Base-by-base conservation (phyloP, 2,888 invertebrate genomes). In the Miltochrista miniata region DNA sequence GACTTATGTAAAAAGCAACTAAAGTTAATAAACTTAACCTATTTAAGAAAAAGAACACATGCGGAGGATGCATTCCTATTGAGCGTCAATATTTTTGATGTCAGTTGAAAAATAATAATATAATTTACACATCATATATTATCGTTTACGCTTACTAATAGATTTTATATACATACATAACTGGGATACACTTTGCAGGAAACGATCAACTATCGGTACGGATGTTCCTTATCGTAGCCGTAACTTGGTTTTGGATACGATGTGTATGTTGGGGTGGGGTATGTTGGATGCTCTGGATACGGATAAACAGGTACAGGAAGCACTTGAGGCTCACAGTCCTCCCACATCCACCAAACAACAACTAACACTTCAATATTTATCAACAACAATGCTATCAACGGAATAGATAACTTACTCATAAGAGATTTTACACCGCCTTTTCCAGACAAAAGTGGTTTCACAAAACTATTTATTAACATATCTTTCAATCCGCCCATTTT, bases 261-360 rank as follows among this genome's bases (percentile, higher is more conserved):
- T 10, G 72, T 55, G 45, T 59, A 56, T 7, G 54, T 29, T 13
- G 65, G 63, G 9, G 45, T 41, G 30, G 59, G 60, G 15, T 14
- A 18, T 13, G n/a, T 7, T 29, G 78, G 70, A 24, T 24, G 2
- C 18, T 24, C 18, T 24, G 18, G 18, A 44, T 77, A 68, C 10
- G 72, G 55, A 45, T 58, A 54, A 8, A 54, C 24, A n/a, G 65
- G 64, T 7, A 47, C 43, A 31, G 60, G 61, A 14, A 57, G 56
- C 37, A 56, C 58, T 18, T 62, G 56, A 31, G 69, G 64, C 1
- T 83, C 79, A 59, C 90, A 87, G 37, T 91, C 91, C 40, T 92
- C 92, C 92, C 92, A 92, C 35, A 92, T 53, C 91, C 92, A 92
- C 92, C 92, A 92, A 1, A 90, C 68, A 7, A 83, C 83, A 10